Evolutionary conservation across 2,797 vertebrate species (phyloP), one percentile per base, ranked within the genome.

Genomic region (Rhyacichthys aspro): DNA sequence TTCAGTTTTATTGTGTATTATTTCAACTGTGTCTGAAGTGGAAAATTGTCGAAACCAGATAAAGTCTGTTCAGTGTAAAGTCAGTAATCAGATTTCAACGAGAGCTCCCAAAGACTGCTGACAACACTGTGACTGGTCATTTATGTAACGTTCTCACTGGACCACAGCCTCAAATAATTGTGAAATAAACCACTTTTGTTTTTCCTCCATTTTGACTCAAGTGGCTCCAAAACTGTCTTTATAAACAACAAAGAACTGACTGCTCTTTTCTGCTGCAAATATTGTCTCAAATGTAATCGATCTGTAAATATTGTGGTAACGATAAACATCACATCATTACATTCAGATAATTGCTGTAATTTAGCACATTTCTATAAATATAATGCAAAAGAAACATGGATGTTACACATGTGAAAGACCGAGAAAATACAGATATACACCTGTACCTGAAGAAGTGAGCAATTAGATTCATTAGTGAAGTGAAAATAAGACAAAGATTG

Each of bases 281-380:
- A 37, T 15, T 18, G 48, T 52, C 65, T 64, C 32, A 55, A 67
- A 55, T 60, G 36, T 63, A 66, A 78, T 79, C 84, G 77, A 75
- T 63, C 59, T 63, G 1, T 33, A 80, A 78, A 82, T 78, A 72
- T 70, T 82, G 16, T 66, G 67, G 10, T 46, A 70, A 50, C 17
- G 48, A 52, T 39, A 55, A 38, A 39, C 43, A 32, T 77, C 72
- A 61, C 52, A 70, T 66, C 47, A 69, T 67, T 60, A 59, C 53
- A 65, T 63, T 63, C 2, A 33, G 59, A 3, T 70, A 64, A 85
- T 85, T 43, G 17, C 70, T 43, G 18, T 80, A 77, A 76, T 85
- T 74, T 36, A 58, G 84, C 82, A 80, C 4, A 12, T 47, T 46
- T 48, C 28, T 50, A 19, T 57, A 54, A 41, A 46, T 52, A 19